phyloP scores from a whole-genome alignment of 2,113 vertebrate species.

The Megaceryle maxima region DNA sequence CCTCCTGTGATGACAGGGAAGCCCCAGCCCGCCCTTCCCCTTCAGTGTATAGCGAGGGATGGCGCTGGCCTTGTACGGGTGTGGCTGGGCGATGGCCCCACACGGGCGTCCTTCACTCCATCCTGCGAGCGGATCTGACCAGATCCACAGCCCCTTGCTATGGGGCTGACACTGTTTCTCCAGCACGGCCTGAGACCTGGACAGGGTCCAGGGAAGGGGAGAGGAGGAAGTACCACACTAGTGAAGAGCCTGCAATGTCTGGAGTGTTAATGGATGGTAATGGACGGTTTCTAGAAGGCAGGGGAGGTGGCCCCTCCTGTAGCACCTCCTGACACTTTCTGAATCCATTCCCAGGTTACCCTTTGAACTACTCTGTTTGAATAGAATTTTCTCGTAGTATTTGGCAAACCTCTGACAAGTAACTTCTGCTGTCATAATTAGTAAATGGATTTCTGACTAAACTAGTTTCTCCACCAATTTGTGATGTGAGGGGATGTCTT shows the following conservation, averaged over 20 bases:
- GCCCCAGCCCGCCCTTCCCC: background rate
- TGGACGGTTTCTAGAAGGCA: background rate
- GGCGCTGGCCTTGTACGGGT: background rate
- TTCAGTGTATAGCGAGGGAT: background rate
- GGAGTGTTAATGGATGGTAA: too few species aligned
- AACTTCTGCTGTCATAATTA: background rate
- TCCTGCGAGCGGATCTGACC: fast-evolving
- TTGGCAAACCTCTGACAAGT: background rate
- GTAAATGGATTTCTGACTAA: background rate
- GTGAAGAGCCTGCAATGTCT: background rate
- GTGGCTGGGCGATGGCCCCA: background rate
- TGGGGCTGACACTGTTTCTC: background rate
- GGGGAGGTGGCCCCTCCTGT: background rate
- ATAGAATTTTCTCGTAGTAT: background rate
- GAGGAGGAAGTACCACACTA: background rate
- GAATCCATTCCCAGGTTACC: background rate
- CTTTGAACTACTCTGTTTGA: background rate
- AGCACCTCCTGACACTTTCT: background rate
- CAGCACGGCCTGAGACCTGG: background rate
- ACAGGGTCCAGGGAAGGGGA: background rate
- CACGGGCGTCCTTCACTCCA: background rate
- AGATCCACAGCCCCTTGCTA: too few species aligned
- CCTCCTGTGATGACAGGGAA: too few species aligned
- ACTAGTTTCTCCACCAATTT: background rate
- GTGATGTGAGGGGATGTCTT: too few species aligned